Percentiles rank a stretch among this genome's conserved stretches.
These are phyloP conservation scores for Oriolus oriolus DNA, from an alignment of 2,113 vertebrate species.

Conservation along the genomic window DNA sequence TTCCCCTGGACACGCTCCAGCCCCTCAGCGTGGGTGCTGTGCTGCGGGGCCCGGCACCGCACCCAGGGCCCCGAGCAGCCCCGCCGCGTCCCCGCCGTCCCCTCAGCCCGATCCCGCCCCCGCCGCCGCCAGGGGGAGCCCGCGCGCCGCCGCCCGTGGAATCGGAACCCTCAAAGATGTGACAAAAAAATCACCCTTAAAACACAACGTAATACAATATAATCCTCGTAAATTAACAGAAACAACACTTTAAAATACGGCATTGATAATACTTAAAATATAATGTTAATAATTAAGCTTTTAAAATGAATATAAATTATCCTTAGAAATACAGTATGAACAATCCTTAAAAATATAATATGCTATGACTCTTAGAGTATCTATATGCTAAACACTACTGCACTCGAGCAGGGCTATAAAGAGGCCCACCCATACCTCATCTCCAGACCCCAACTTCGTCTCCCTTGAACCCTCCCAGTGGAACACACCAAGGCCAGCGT, in stretches of 20 bases:
- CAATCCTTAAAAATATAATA: not conserved
- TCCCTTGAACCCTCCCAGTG: not conserved
- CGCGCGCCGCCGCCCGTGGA: not conserved
- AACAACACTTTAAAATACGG: accelerated
- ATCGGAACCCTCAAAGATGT: accelerated
- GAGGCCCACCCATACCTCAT: not conserved
- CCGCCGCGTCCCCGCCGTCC: not conserved
- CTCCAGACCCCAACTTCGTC: not conserved
- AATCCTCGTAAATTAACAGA: accelerated
- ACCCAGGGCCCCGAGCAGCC: not conserved
- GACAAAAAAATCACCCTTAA: accelerated
- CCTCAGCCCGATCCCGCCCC: not conserved
- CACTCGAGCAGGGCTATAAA: not conserved
- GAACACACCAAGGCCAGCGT: not conserved
- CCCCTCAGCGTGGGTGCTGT: not conserved
- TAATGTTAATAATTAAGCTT: not conserved
- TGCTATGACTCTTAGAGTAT: accelerated
- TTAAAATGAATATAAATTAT: not conserved
- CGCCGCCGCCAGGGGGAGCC: not conserved
- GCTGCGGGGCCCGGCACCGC: not conserved
- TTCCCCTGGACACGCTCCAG: not conserved
- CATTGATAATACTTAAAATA: not conserved
- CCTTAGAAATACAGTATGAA: not conserved
- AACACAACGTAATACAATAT: accelerated
- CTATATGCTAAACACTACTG: not conserved